Evolutionary conservation across 2,888 invertebrate species (phyloP).

Genomic region (Seira sanloemensis): DNA sequence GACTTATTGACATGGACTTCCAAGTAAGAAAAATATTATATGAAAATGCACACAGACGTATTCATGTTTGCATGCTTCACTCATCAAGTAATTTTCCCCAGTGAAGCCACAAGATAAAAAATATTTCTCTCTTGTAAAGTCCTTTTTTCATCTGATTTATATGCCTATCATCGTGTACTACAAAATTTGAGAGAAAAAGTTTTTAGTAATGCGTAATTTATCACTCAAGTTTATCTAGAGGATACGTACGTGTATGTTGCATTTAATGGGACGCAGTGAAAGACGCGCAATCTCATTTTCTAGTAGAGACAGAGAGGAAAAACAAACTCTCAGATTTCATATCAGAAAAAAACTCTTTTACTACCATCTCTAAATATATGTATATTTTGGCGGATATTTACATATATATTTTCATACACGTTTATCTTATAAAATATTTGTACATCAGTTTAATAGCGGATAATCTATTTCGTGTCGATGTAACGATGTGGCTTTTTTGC

Average conservation of each 20-base stretch:
- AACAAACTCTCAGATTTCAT: too few species aligned
- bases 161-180: neutral
- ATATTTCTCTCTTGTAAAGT: neutral
- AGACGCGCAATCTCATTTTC: neutral
- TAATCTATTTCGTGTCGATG: neutral
- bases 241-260: too few species aligned
- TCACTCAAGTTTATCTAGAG: neutral
- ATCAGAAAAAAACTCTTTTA: too few species aligned
- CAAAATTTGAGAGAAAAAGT: neutral
- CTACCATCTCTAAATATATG: too few species aligned
- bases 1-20: conserved; percentile 88
- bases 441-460: neutral
- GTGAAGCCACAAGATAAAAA: neutral
- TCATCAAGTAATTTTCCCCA: neutral
- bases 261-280: neutral
- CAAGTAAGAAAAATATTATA: conserved; percentile 80
- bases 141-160: conserved; percentile 23
- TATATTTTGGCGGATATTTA: too few species aligned
- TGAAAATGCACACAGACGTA: neutral
- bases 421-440: neutral
- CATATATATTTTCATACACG: too few species aligned
- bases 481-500: conserved; percentile 23
- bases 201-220: neutral
- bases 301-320: too few species aligned
- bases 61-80: neutral